Conservation (phyloP, 2,113 vertebrate species). For the Phycodurus eques region DNA sequence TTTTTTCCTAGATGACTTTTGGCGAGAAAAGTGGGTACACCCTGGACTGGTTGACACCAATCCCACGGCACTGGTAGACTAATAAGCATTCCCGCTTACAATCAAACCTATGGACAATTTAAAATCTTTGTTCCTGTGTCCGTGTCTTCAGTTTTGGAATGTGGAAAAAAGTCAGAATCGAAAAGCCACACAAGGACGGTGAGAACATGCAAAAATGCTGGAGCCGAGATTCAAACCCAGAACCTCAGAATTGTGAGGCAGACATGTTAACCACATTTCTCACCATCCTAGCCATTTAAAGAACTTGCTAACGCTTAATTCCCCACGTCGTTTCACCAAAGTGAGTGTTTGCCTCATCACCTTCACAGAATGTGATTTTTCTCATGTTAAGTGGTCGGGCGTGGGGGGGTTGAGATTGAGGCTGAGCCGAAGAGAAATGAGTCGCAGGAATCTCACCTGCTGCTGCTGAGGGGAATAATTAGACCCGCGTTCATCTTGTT, state of each 20-base stretch:
- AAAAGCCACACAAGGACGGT: too few relatives aligned
- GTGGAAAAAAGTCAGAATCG: too few relatives aligned
- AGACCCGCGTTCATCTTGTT: constrained; percentile 10
- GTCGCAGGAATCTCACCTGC: constrained; percentile 14
- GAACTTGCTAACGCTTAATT: neutral
- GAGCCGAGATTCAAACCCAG: neutral
- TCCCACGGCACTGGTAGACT: too few relatives aligned
- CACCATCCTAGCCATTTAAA: neutral
- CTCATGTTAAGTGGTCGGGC: constrained; percentile 23
- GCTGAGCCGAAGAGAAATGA: constrained; percentile 17
- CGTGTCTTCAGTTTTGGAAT: too few relatives aligned
- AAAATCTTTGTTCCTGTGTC: too few relatives aligned
- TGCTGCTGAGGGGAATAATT: neutral
- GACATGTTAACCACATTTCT: neutral
- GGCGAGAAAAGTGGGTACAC: too few relatives aligned
- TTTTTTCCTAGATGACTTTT: too few relatives aligned
- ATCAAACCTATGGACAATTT: too few relatives aligned
- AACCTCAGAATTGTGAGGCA: neutral
- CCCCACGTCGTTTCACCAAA: neutral
- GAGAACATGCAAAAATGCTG: neutral
- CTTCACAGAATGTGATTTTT: constrained; percentile 37
- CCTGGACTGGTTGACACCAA: too few relatives aligned
- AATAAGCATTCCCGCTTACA: too few relatives aligned
- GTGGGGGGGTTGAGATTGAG: constrained; percentile 36
- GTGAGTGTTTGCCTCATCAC: constrained; percentile 31